A percentile compares a stretch with the other conserved stretches of the same genome.
phyloP scores from a whole-genome alignment of 64 coral and sea anemone genomes.

The Montipora sp. region DNA sequence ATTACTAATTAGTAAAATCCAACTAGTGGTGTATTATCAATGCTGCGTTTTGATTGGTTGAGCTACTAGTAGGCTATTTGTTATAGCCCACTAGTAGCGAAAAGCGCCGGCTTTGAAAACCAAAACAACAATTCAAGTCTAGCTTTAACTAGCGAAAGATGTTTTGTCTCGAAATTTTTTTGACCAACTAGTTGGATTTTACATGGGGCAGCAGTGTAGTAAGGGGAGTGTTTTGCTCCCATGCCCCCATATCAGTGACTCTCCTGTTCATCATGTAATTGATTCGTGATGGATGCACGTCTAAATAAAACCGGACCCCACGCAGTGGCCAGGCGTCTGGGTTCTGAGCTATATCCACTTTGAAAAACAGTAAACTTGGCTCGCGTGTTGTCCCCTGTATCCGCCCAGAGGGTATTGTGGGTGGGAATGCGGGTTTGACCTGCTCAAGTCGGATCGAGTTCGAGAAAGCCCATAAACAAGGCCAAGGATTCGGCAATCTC shows the following conservation, averaged over 20 bases:
- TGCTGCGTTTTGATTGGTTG: no score
- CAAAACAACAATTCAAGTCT: no score
- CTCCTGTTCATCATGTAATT: not conserved
- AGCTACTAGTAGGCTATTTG: no score
- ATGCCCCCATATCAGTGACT: slow-evolving; percentile 21
- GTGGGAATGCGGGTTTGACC: not conserved
- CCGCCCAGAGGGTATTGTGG: not conserved
- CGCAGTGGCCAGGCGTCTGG: not conserved
- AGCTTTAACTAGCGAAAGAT: no score
- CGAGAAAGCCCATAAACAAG: slow-evolving; percentile 11
- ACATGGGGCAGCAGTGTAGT: not conserved
- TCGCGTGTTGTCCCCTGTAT: not conserved
- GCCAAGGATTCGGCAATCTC: not conserved
- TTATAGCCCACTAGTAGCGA: no score
- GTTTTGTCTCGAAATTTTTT: no score
- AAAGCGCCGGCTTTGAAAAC: no score
- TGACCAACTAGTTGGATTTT: no score
- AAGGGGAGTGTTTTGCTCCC: not conserved
- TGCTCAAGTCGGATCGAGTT: not conserved
- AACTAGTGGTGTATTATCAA: no score
- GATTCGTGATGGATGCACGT: not conserved
- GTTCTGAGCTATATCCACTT: not conserved
- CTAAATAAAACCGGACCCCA: not conserved
- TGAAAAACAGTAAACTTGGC: not conserved
- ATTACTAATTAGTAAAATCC: not conserved